Percentiles rank a stretch among this genome's conserved stretches.
These are phyloP conservation scores for Malacosoma neustria DNA, from an alignment of 2,888 invertebrate genomes.

Conservation along the genomic window DNA sequence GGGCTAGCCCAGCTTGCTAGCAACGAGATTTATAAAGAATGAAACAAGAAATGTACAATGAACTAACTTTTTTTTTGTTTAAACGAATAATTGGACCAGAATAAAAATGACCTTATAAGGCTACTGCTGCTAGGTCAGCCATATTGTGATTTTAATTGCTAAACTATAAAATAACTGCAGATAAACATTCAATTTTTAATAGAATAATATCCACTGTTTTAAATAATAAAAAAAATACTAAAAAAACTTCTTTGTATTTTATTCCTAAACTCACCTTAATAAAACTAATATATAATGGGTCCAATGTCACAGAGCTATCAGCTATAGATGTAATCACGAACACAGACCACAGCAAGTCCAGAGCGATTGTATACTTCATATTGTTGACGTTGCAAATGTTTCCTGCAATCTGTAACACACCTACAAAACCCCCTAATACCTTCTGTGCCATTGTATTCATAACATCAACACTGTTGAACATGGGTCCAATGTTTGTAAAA, in stretches of 20 bases:
- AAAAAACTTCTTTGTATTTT: not conserved
- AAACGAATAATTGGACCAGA: too few species aligned
- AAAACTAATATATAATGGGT: conserved; percentile 36
- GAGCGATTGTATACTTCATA: conserved; percentile 41
- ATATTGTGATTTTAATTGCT: too few species aligned
- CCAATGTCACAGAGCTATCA: conserved; percentile 27
- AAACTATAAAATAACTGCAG: too few species aligned
- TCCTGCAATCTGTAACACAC: conserved; percentile 55
- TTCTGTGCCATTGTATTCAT: conserved; percentile 43
- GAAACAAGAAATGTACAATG: too few species aligned
- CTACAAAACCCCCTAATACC: conserved; percentile 47
- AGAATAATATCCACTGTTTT: not conserved
- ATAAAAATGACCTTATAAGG: too few species aligned
- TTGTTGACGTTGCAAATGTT: conserved; percentile 50
- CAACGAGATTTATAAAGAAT: too few species aligned
- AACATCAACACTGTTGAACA: conserved; percentile 25
- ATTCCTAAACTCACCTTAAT: conserved; percentile 53
- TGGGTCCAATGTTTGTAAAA: conserved; percentile 19
- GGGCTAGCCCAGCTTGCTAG: too few species aligned
- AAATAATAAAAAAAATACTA: not conserved
- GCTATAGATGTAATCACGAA: conserved; percentile 43
- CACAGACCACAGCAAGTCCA: conserved; percentile 54
- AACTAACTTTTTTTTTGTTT: too few species aligned
- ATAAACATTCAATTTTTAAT: not conserved
- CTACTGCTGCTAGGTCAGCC: too few species aligned